A percentile compares a stretch with the other conserved stretches of the same genome.
These are phyloP conservation scores for Callaeas wilsoni DNA, from an alignment of 2,113 vertebrate species.

Conservation along the genomic window DNA sequence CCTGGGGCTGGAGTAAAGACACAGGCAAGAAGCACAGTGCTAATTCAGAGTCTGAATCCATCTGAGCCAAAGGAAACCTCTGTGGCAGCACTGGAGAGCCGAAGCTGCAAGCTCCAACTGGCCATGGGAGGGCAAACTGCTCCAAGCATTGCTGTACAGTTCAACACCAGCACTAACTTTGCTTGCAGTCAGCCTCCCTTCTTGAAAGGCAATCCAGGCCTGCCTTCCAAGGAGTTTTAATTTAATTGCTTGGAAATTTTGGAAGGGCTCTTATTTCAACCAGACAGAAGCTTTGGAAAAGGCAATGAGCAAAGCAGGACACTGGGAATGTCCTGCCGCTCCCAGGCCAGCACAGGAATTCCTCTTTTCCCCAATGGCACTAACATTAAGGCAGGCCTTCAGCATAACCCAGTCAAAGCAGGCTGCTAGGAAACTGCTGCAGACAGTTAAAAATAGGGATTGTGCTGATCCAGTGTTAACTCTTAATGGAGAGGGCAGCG, in stretches of 20 bases:
- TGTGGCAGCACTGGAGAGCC: neutral
- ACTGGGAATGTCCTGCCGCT: neutral
- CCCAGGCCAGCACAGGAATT: neutral
- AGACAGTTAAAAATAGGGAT: neutral
- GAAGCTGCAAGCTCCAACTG: constrained; percentile 5
- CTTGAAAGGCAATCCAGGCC: neutral
- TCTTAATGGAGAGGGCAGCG: neutral
- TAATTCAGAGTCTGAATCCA: neutral
- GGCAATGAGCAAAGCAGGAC: neutral
- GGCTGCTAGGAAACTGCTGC: neutral
- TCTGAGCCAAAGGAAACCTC: neutral
- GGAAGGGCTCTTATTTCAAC: neutral
- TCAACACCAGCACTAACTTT: neutral
- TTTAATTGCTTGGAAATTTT: neutral
- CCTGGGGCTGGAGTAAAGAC: neutral
- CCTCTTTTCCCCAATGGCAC: constrained; percentile 13
- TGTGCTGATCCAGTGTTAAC: neutral
- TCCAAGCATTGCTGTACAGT: neutral
- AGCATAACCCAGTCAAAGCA: neutral
- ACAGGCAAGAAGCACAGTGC: neutral
- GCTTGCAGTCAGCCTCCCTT: neutral
- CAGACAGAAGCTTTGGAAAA: neutral
- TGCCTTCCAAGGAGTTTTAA: constrained; percentile 34
- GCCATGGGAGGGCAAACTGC: constrained; percentile 63
- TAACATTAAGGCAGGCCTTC: neutral